Conservation (phyloP, 2,113 vertebrate genomes). For the Laticauda colubrina region DNA sequence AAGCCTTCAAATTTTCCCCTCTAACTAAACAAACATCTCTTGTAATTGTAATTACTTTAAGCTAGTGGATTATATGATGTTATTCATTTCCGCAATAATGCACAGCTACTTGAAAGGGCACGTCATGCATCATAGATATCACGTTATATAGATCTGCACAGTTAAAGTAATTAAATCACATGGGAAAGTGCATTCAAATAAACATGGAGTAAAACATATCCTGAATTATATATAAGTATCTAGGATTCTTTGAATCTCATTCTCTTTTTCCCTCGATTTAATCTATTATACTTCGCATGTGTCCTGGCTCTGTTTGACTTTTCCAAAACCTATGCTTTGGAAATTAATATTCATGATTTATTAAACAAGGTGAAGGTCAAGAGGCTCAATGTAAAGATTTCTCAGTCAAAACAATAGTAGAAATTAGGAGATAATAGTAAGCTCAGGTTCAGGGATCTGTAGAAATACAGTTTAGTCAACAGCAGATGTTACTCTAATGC, state of each 20-base stretch:
- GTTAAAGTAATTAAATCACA: slow-evolving; percentile 65
- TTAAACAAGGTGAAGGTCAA: background rate
- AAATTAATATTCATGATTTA: background rate
- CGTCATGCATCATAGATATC: slow-evolving; percentile 39
- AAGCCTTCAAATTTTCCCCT: slow-evolving; percentile 58
- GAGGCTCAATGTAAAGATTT: background rate
- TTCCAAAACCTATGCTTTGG: background rate
- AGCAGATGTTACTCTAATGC: background rate
- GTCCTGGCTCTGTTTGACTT: background rate
- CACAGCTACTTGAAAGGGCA: slow-evolving; percentile 2
- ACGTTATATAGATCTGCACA: slow-evolving; percentile 44
- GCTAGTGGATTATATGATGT: slow-evolving; percentile 44
- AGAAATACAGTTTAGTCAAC: background rate
- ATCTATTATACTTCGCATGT: background rate
- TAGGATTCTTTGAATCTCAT: background rate
- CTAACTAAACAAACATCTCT: slow-evolving; percentile 57
- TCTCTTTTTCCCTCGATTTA: background rate
- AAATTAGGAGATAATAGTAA: background rate
- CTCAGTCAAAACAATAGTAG: background rate
- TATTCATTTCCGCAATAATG: slow-evolving; percentile 54
- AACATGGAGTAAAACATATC: slow-evolving; percentile 23
- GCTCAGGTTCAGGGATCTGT: background rate
- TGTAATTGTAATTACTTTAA: slow-evolving; percentile 54
- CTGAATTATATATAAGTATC: slow-evolving; percentile 37
- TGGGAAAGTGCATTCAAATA: slow-evolving; percentile 49